Base-by-base conservation (phyloP, 2,888 invertebrate species). In the Pachymerium ferrugineum region DNA sequence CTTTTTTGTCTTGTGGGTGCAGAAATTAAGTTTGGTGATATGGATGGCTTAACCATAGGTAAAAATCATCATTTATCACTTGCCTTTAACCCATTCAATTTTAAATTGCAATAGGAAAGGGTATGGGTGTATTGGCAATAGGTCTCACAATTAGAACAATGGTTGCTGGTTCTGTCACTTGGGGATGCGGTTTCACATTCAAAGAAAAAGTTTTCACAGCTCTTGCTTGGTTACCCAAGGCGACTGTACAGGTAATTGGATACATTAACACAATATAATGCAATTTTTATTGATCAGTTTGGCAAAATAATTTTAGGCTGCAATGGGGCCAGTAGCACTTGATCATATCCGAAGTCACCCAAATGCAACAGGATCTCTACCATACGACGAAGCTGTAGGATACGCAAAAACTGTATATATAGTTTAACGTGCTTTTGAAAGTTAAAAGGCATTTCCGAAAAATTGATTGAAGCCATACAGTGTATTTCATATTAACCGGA, bases 171-270 rank as follows among this genome's bases (percentile, higher is more conserved):
- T 75, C 82, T n/a, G 80, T 81, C 3, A 82, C 84, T 1, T 78
- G 80, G 62, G 89, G 92, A 5, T 91, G 92, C 78, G 90, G 89
- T 77, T 86, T 97, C 72, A 95, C 92, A 82, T 84, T 89, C 77
- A 94, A 90, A 81, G 97, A 98, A 82, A 93, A 93, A 79, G 85
- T 95, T 76, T 98, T 97, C 82, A 90, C 96, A 19, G 89, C 94
- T 0, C 83, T 97, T 4, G 88, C 96, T 0, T 95, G 94, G 91
- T 91, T 97, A 89, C 93, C 97, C 1, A 98, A 98, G 84, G 97
- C 97, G 5, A 97, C 97, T 16, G 97, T 97, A 0, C 97, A 94
- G 86, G 91, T 88, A 73, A 72, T 62, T 16, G 74, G 33, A 69
- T 12, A 35, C 12, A 10, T 35, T 35, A 35, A 10, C 35, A 35